Conservation (phyloP, 2,113 vertebrate species). For the Heliornis fulica region DNA sequence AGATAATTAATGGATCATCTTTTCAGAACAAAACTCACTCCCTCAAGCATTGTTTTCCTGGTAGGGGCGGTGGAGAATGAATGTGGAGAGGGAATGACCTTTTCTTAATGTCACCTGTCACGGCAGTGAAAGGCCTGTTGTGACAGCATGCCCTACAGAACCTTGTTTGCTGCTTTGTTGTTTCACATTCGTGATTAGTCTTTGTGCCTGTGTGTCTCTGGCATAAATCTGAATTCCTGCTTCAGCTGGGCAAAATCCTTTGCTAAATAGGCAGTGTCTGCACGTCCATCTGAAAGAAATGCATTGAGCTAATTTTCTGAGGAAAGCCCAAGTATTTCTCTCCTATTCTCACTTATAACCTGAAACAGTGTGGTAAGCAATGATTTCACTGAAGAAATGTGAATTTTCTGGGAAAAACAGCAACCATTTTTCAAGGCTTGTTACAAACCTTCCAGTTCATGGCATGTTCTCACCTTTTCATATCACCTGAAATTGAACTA, state of each 20-base stretch:
- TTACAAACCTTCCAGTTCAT: not conserved
- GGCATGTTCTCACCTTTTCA: not conserved
- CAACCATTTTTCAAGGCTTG: not conserved
- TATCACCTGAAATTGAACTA: not conserved
- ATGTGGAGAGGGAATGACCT: slow-evolving; percentile 49
- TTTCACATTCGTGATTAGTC: slow-evolving; percentile 35
- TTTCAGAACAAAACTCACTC: slow-evolving; percentile 8
- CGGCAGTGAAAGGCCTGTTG: slow-evolving; percentile 25
- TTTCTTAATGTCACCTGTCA: slow-evolving; percentile 73
- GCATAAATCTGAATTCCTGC: not conserved
- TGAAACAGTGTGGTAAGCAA: not conserved
- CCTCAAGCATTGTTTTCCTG: not conserved
- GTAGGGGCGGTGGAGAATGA: not conserved
- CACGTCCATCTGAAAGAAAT: not conserved
- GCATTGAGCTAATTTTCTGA: not conserved
- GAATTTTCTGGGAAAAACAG: not conserved
- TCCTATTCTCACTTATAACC: not conserved
- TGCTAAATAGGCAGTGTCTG: not conserved
- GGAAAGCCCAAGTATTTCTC: not conserved
- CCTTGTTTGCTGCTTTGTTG: not conserved
- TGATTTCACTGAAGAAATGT: not conserved
- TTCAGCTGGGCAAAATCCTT: not conserved
- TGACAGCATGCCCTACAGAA: slow-evolving; percentile 40
- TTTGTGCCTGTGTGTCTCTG: not conserved
- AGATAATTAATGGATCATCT: not conserved